Evolutionary conservation across 2,113 vertebrate species (phyloP).

Genomic region (Cavia porcellus): DNA sequence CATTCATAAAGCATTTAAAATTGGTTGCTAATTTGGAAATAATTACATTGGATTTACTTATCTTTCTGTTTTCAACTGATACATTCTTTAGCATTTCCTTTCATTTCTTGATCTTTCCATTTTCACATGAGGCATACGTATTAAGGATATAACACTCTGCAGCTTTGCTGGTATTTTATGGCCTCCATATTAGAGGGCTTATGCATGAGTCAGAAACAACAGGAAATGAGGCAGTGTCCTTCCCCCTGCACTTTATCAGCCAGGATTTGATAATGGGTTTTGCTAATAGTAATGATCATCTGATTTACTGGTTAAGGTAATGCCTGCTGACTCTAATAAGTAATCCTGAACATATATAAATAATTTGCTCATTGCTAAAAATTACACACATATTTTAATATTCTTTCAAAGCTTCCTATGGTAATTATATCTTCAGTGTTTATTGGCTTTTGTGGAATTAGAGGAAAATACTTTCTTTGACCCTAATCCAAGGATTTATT

Average conservation of each 20-base stretch:
- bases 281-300: neutral
- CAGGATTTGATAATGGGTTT: neutral
- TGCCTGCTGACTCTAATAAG: neutral
- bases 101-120: neutral
- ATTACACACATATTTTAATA: neutral
- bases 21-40: neutral
- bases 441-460: neutral
- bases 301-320: neutral
- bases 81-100: neutral
- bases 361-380: neutral
- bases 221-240: neutral
- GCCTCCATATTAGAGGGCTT: neutral
- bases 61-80: neutral
- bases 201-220: neutral
- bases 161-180: neutral
- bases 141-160: neutral
- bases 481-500: neutral
- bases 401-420: neutral
- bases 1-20: neutral
- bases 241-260: neutral
- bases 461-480: neutral
- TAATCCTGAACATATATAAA: neutral
- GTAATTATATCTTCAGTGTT: neutral
- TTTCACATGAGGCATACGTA: neutral
- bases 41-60: neutral